phyloP scores from a whole-genome alignment of 2,113 vertebrate genomes.

The Ceyx cyanopectus region DNA sequence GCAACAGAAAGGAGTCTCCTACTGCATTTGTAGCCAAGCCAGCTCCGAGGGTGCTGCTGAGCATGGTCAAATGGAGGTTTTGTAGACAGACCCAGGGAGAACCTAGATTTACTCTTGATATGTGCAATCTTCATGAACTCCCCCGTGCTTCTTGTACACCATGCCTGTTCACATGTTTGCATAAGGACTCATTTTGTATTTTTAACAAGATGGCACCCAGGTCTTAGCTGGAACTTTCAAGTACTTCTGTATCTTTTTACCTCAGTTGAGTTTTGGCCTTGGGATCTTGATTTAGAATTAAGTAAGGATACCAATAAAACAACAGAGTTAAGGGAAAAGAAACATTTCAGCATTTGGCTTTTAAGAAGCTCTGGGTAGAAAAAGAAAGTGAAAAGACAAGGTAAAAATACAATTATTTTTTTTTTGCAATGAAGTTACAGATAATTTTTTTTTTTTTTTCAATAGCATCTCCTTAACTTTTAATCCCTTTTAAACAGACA shows the following conservation, averaged over 20 bases:
- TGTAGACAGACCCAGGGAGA: not conserved
- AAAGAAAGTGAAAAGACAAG: not conserved
- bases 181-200: not conserved
- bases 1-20: not conserved
- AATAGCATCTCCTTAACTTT: not conserved
- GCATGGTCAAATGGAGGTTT: not conserved
- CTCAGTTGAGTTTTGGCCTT: not conserved
- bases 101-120: not conserved
- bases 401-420: not conserved
- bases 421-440: not conserved
- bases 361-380: not conserved
- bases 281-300: not conserved
- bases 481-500: not conserved
- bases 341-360: not conserved
- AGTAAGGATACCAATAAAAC: not conserved
- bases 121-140: not conserved
- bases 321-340: not conserved
- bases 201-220: not conserved
- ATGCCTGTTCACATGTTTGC: not conserved
- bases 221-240: not conserved
- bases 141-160: not conserved
- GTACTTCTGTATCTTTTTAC: not conserved
- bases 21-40: not conserved
- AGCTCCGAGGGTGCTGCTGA: not conserved
- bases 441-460: not conserved